Base-by-base conservation (phyloP, 2,113 vertebrate genomes). In the Dermatemys mawii region DNA sequence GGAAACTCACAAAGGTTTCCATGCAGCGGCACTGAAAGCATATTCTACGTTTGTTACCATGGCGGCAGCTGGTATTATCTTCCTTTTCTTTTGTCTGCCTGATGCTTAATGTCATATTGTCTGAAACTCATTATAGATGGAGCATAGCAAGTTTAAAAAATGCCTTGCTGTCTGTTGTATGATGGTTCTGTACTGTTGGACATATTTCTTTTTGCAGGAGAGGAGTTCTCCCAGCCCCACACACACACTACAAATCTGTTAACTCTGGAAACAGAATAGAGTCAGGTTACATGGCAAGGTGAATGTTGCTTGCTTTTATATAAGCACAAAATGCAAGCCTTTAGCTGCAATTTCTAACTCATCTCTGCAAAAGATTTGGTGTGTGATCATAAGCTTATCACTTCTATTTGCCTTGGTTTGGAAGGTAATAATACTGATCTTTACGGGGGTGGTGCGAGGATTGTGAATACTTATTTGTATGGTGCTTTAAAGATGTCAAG, bases 111-210 rank as follows among this genome's bases (percentile, higher is more conserved):
- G 73, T 76, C 41, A 67, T 79, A 46, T 14, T 81, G n/a, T 46
- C 29, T 54, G 46, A 73, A 35, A 3, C 3, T 38, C 4, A 0
- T 38, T 55, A 5, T 11, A 60, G 4, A 1, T 1, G 13, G 35
- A 81, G 84, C 44, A 29, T 54, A 4, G 11, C 41, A 7, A 87
- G 13, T 35, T 44, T 50, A 14, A 75, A 53, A 75, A 19, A 19
- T 16, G 44, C 16, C 8, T 90, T 7, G 11, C 87, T 78, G 9
- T 41, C 44, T 12, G 27, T 41, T 17, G n/a, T 2, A 1, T 17
- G 63, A 16, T 0, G 21, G 35, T 32, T 16, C 44, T 4, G 17
- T 29, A 3, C 17, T 26, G 5, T 17, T 5, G 11, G 32, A 57
- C 21, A 6, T 8, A 1, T 32, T 70, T 26, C 82, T 87, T 73